Conservation (phyloP, 2,113 vertebrate genomes). For the Periophthalmus modestus region DNA sequence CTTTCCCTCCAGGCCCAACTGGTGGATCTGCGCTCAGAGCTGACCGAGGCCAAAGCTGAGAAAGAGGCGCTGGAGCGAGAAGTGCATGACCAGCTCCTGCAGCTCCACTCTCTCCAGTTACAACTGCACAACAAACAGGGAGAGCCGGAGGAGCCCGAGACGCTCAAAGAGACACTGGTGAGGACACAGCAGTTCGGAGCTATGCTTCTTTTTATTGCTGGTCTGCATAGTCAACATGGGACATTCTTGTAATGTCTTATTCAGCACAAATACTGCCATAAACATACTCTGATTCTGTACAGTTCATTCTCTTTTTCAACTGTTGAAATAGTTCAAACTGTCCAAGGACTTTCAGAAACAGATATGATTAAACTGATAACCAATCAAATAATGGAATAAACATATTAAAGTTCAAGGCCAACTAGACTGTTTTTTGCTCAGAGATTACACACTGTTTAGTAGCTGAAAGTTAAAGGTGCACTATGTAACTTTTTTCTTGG, state of each 20-base stretch:
- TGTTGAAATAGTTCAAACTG: background rate
- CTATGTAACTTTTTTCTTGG: too few relatives aligned
- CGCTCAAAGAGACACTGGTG: conserved; percentile 94
- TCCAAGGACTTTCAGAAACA: background rate
- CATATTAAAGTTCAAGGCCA: background rate
- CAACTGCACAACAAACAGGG: conserved; percentile 92
- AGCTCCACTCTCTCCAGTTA: conserved; percentile 92
- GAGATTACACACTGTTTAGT: too few relatives aligned
- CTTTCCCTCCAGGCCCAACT: conserved; percentile 86
- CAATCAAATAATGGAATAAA: background rate
- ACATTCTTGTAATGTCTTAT: background rate
- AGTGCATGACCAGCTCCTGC: conserved; percentile 93
- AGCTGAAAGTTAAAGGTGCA: too few relatives aligned
- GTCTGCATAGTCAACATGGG: background rate
- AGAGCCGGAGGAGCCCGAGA: conserved; percentile 86
- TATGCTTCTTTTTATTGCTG: background rate
- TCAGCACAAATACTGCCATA: background rate
- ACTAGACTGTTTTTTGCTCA: background rate
- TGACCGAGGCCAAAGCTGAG: conserved; percentile 91
- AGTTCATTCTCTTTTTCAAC: background rate
- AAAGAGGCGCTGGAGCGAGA: conserved; percentile 88
- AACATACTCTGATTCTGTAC: background rate
- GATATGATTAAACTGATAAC: background rate
- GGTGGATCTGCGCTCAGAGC: conserved; percentile 92
- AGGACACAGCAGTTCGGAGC: conserved; percentile 34